Base-by-base conservation (phyloP, 2,797 vertebrate genomes). In the Hippoglossus hippoglossus region DNA sequence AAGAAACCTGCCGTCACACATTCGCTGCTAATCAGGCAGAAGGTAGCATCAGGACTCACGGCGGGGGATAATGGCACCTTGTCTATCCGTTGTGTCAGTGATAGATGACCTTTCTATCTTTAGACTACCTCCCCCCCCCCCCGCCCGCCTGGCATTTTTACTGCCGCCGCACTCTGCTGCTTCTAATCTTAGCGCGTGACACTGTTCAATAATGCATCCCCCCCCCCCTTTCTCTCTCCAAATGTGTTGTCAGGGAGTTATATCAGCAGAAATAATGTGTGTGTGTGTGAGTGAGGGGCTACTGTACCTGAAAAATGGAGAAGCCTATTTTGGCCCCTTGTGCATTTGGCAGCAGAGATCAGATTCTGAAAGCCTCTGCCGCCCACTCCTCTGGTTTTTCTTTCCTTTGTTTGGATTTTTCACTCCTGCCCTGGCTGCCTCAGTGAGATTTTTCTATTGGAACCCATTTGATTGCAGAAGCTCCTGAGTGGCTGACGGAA, bases 141-240 rank as follows among this genome's bases (percentile, higher is more conserved):
- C 67, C 76, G 54, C 59, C 39, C 19, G 59, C 79, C 74, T 66
- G 53, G 69, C 76, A 64, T 70, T 81, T 63, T 36, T 67, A 67
- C 89, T 73, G 70, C 63, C 70, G 71, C 41, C 62, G 56, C 76
- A 58, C 87, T 73, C 72, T 11, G 36, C 76, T 72, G 73, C 80
- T 91, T 89, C 93, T 94, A 95, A 93, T 94, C 81, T 93, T 94
- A 93, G 93, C 81, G 64, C 24, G 79, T 73, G 80, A 85, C 75
- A 76, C 81, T 85, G 80, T 87, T 95, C 86, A 95, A 94, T 94
- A 94, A 94, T 94, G 88, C 83, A 94, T 91, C 62, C 70, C 67
- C 63, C 34, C 1, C 28, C 6, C 28, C 6, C 28, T 28, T 31
- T 63, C 72, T 31, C 68, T 60, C 68, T 62, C 63, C 75, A 70